A percentile compares a stretch with the other conserved stretches of the same genome.
Evolutionary conservation across 2,113 vertebrate species (phyloP).

Genomic region (Leucoraja erinaceus): DNA sequence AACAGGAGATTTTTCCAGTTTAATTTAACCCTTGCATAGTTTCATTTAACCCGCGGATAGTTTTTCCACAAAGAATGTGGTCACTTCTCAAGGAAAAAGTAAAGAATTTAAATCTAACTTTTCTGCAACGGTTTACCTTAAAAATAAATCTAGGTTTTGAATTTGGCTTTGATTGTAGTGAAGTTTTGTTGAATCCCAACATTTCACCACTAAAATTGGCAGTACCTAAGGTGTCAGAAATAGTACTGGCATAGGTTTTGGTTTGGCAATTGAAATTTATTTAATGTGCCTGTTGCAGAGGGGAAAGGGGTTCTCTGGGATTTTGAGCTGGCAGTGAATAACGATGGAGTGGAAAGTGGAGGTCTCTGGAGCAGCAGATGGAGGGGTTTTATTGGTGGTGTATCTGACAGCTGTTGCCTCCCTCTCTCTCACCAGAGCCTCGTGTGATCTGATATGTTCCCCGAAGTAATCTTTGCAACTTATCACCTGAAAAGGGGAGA

Average conservation of each 20-base stretch:
- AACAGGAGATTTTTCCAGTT: conserved; percentile 25
- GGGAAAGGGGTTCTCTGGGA: not conserved
- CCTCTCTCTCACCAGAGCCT: not conserved
- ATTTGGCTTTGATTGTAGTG: not conserved
- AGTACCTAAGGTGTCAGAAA: not conserved
- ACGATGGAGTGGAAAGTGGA: not conserved
- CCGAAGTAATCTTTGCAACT: not conserved
- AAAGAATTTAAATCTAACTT: not conserved
- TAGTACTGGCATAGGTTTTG: not conserved
- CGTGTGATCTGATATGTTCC: not conserved
- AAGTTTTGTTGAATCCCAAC: not conserved
- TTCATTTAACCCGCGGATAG: not conserved
- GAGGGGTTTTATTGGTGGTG: not conserved
- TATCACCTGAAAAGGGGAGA: not conserved
- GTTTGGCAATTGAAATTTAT: not conserved
- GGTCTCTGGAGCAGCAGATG: not conserved
- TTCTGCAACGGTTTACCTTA: not conserved
- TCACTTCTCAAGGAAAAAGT: not conserved
- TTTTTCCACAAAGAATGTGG: not conserved
- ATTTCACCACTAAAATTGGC: not conserved
- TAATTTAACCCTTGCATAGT: conserved; percentile 12
- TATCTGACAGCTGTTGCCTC: not conserved
- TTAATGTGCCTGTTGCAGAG: not conserved
- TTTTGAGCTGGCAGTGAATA: not conserved
- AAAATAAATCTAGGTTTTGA: not conserved